Evolutionary conservation across 1,140 invertebrate genomes (phyloP).

Genomic region (Drosophila watanabei): DNA sequence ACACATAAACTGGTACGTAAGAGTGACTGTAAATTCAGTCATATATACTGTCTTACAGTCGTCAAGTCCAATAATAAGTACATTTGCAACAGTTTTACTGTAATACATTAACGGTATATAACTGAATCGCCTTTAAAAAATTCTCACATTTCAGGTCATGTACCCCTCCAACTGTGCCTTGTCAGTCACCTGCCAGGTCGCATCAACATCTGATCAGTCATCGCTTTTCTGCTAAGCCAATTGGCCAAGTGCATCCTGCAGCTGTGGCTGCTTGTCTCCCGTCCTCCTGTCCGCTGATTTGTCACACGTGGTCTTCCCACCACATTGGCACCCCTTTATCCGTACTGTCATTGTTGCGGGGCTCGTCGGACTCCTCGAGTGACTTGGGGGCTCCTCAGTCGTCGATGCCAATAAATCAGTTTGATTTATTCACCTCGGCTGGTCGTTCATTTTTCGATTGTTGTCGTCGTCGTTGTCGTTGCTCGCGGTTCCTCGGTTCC

Average conservation of each 20-base stretch:
- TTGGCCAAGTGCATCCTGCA: conserved; percentile 50
- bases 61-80: background rate
- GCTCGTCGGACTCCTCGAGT: conserved; percentile 27
- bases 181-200: conserved; percentile 20
- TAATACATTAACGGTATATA: background rate
- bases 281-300: conserved; percentile 45
- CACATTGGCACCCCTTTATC: conserved; percentile 25
- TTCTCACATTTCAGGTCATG: too few species aligned
- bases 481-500: conserved; percentile 37
- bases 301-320: conserved; percentile 53
- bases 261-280: conserved; percentile 28
- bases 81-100: background rate
- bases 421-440: conserved; percentile 77
- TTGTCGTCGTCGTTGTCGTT: conserved; percentile 59
- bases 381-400: conserved; percentile 54
- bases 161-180: background rate
- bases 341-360: conserved; percentile 51
- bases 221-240: conserved; percentile 28
- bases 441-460: conserved; percentile 63
- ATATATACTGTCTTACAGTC: background rate
- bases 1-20: background rate
- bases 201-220: conserved; percentile 27
- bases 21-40: background rate
- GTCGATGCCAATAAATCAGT: conserved; percentile 77
- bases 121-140: background rate